These are phyloP conservation scores for Falco peregrinus DNA, from an alignment of 2,797 vertebrate species.

Conservation along the genomic window DNA sequence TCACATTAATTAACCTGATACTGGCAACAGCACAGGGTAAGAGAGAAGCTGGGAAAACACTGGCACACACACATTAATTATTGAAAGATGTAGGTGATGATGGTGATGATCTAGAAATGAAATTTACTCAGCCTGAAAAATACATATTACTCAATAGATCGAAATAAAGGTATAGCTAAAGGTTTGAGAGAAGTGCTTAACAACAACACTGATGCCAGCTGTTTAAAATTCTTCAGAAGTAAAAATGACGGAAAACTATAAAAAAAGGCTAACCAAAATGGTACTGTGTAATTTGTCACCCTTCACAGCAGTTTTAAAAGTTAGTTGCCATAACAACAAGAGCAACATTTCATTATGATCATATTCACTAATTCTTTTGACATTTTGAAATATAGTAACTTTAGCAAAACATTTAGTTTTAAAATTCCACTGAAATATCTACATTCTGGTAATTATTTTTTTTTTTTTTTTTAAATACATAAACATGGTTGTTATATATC, in stretches of 20 bases:
- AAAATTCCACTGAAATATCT: not conserved
- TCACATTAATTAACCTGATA: not conserved
- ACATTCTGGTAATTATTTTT: not conserved
- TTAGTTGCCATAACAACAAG: constrained; percentile 62
- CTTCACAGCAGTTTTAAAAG: constrained; percentile 8
- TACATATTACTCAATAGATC: not conserved
- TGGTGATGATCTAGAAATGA: not conserved
- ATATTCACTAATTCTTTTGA: constrained; percentile 19
- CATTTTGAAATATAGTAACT: constrained; percentile 2
- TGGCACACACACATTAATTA: not conserved
- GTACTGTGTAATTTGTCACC: constrained; percentile 14
- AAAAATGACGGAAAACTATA: not conserved
- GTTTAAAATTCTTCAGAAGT: constrained; percentile 24
- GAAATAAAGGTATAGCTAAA: not conserved
- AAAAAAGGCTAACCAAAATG: not conserved
- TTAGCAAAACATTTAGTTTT: constrained; percentile 13
- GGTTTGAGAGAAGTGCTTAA: not conserved
- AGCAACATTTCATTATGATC: constrained; percentile 54
- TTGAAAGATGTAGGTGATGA: not conserved
- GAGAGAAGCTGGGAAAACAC: not conserved
- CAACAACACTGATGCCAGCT: not conserved
- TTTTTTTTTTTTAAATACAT: not conserved
- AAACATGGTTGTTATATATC: not conserved
- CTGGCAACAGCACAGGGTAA: not conserved
- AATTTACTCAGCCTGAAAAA: not conserved